Base-by-base conservation (phyloP, 2,888 invertebrate genomes). In the Ganaspis brasiliensis region DNA sequence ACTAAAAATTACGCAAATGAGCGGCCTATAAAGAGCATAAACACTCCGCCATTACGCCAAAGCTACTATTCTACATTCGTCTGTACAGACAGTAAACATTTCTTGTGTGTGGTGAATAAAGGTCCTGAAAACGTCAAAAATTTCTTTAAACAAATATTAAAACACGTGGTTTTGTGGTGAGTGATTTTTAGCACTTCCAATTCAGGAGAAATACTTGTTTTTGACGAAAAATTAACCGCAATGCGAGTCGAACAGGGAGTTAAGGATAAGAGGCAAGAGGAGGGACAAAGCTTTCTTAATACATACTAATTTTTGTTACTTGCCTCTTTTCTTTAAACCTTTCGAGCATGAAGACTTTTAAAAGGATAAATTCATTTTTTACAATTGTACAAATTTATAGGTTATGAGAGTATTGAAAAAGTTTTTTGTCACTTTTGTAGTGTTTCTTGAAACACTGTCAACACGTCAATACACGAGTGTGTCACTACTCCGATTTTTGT, bases 31-130 rank as follows among this genome's bases (percentile, higher is more conserved):
- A n/a, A n/a, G 37, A 21, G 24, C 21, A 63, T 63, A 40, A 40
- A 40, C 37, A 40, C 40, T 59, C 35, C 63, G 40, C 40, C 21
- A 45, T 40, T 24, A 37, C 67, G 67, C 67, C 63, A 63, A 40
- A 63, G 12, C 6, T 56, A 14, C 40, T 67, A 26, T 45, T 61
- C 61, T 37, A 61, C 37, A 35, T 4, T 45, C 45, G 24, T 37
- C 14, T 21, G 40, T 14, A 21, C 14, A 63, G n/a, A 67, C 40
- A 67, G 45, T 67, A 67, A 67, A 67, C 45, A 67, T 45, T 67
- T 45, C 45, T 45, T 9, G 67, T 45, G 9, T 45, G 45, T 45
- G 67, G 67, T 67, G 67, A 67, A 67, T 45, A 67, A 21, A 45
- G 67, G n/a, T 67, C n/a, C 19, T 61, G 19, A 3, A 67, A 45